Conservation (phyloP, 2,888 invertebrate genomes). For the Metalampra italica region DNA sequence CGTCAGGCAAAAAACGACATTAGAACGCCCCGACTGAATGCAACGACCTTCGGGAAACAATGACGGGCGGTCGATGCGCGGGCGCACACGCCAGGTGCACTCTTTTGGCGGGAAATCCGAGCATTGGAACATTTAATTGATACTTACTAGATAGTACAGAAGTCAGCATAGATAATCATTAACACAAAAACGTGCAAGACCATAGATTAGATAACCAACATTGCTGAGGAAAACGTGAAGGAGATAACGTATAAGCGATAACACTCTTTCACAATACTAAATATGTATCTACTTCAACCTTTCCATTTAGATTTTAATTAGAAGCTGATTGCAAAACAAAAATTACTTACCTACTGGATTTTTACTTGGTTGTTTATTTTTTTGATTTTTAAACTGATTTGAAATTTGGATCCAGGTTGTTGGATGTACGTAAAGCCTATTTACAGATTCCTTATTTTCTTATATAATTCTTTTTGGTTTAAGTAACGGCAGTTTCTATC, state of each 20-base stretch:
- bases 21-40: constrained; percentile 45
- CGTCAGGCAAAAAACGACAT: constrained; percentile 46
- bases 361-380: too few relatives aligned
- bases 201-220: background rate
- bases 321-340: too few relatives aligned
- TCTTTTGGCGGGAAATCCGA: constrained; percentile 21
- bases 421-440: too few relatives aligned
- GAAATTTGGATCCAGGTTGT: too few relatives aligned
- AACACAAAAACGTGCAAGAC: background rate
- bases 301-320: too few relatives aligned
- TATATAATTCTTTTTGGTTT: too few relatives aligned
- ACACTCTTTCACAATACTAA: background rate
- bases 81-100: constrained; percentile 41
- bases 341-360: too few relatives aligned
- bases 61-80: constrained; percentile 38
- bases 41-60: constrained; percentile 56
- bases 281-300: too few relatives aligned
- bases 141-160: background rate
- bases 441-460: too few relatives aligned
- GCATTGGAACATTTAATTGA: background rate
- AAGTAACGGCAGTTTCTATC: too few relatives aligned
- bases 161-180: background rate
- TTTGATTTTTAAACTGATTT: too few relatives aligned
- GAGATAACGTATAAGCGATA: background rate
- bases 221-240: constrained; percentile 1